phyloP scores from a whole-genome alignment of 2,113 vertebrate species.

The Ammodytes dubius region DNA sequence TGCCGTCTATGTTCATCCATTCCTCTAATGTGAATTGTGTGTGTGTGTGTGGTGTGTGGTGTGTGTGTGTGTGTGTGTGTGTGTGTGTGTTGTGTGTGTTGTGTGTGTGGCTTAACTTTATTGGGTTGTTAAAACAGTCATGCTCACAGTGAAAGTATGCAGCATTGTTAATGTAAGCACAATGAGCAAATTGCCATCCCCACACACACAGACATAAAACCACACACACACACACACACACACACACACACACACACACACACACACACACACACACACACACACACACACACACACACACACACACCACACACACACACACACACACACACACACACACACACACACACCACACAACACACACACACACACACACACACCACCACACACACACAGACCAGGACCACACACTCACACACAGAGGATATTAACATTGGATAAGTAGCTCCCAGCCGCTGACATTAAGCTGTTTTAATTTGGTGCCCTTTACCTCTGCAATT shows the following conservation, averaged over 20 bases:
- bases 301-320: background rate
- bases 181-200: conserved; percentile 27
- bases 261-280: conserved; percentile 35
- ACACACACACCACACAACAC: conserved; percentile 34
- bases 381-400: background rate
- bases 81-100: too few species aligned
- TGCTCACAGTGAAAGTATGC: conserved; percentile 50
- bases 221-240: conserved; percentile 5
- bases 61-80: too few species aligned
- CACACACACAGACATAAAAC: conserved; percentile 31
- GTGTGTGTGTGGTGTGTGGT: background rate
- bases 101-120: conserved; percentile 16
- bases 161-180: conserved; percentile 54
- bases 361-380: conserved; percentile 21
- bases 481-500: conserved; percentile 87
- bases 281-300: conserved; percentile 27
- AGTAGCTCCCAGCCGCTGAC: conserved; percentile 82
- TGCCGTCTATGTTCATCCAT: conserved; percentile 5
- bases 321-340: conserved; percentile 35
- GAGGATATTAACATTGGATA: conserved; percentile 68
- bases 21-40: conserved; percentile 22
- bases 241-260: conserved; percentile 44
- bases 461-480: conserved; percentile 86
- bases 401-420: conserved; percentile 16
- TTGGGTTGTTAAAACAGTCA: conserved; percentile 53